A percentile compares a stretch with the other conserved stretches of the same genome.
Conservation (phyloP, 1,140 invertebrate species). For the Periplaneta americana region DNA sequence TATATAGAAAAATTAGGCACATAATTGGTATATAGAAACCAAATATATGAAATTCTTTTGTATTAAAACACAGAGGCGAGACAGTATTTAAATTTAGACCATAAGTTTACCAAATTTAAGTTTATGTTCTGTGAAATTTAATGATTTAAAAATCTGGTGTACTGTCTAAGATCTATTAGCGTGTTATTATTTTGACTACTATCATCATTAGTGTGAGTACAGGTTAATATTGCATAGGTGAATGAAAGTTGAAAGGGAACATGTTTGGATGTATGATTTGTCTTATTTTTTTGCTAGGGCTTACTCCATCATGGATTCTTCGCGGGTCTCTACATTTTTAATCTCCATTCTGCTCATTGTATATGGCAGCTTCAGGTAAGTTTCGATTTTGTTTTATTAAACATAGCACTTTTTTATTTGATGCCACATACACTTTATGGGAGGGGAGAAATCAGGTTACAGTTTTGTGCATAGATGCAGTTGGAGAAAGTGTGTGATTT, state of each 20-base stretch:
- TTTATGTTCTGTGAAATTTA: background rate
- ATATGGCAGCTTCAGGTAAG: slow-evolving; percentile 80
- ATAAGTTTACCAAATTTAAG: background rate
- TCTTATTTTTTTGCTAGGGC: slow-evolving; percentile 52
- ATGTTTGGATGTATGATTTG: background rate
- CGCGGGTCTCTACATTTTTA: slow-evolving; percentile 91
- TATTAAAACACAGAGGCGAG: too few relatives aligned
- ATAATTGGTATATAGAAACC: too few relatives aligned
- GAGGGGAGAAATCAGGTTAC: too few relatives aligned
- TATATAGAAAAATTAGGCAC: background rate
- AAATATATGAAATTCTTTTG: too few relatives aligned
- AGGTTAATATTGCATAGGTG: background rate
- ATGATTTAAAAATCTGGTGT: background rate
- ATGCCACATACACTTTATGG: too few relatives aligned
- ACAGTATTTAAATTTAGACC: too few relatives aligned
- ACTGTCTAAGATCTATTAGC: background rate
- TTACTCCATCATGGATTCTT: slow-evolving; percentile 95
- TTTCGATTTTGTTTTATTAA: background rate
- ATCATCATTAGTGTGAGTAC: too few relatives aligned
- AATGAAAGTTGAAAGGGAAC: background rate
- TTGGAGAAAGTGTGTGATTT: background rate
- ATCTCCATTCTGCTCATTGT: slow-evolving; percentile 97
- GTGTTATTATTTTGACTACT: too few relatives aligned
- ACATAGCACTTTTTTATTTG: too few relatives aligned
- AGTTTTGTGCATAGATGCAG: background rate